These are phyloP conservation scores for Gymnobelideus leadbeateri DNA, from an alignment of 2,113 vertebrate species.

Conservation along the genomic window DNA sequence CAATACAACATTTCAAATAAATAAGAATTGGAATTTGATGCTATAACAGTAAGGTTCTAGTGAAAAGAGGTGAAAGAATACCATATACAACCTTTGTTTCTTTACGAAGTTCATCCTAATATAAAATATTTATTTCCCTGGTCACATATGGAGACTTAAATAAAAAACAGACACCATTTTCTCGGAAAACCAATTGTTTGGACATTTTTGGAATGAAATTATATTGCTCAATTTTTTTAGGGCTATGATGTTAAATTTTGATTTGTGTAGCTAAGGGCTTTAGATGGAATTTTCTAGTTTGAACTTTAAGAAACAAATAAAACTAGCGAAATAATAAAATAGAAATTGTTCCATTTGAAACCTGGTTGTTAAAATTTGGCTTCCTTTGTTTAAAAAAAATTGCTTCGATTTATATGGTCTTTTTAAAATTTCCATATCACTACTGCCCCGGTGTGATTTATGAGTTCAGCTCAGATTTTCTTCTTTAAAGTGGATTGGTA, in stretches of 20 bases:
- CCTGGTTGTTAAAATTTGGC: conserved; percentile 42
- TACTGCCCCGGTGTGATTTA: conserved; percentile 55
- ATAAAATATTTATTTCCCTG: conserved; percentile 35
- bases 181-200: conserved; percentile 44
- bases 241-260: conserved; percentile 35
- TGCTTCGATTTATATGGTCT: conserved; percentile 20
- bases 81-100: conserved; percentile 10
- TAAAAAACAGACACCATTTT: conserved; percentile 56
- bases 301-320: conserved; percentile 57
- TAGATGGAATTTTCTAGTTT: conserved; percentile 61
- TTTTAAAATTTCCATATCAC: conserved; percentile 49
- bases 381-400: conserved; percentile 25
- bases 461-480: conserved; percentile 17
- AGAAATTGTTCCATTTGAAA: conserved; percentile 75
- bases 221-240: conserved; percentile 34
- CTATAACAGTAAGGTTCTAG: background rate
- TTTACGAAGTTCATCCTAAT: conserved; percentile 52
- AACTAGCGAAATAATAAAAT: conserved; percentile 62
- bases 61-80: conserved; percentile 17
- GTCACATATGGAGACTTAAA: conserved; percentile 44
- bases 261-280: conserved; percentile 50
- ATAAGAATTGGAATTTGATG: background rate
- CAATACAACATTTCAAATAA: conserved; percentile 23
- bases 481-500: conserved; percentile 47
- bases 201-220: conserved; percentile 58